phyloP scores from a whole-genome alignment of 2,888 invertebrate genomes.

The Tridacna gigas region DNA sequence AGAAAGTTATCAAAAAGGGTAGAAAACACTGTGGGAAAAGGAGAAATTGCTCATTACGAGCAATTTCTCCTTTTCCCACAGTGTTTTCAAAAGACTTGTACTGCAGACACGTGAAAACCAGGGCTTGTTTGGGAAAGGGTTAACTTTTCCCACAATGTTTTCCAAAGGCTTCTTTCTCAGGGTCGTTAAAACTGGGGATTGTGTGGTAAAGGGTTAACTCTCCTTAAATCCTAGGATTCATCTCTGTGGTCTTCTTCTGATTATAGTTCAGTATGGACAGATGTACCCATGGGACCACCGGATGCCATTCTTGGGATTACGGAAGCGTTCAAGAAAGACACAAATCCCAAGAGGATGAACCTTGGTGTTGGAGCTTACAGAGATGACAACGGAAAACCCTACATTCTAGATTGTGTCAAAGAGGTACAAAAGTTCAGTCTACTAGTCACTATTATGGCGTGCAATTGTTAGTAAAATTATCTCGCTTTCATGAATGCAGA shows the following conservation, averaged over 20 bases:
- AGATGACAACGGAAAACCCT: conserved; percentile 98
- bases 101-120: background rate
- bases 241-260: background rate
- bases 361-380: conserved; percentile 96
- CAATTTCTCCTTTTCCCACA: background rate
- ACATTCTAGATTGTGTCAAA: conserved; percentile 93
- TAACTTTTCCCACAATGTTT: background rate
- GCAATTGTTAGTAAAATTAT: no score
- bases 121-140: background rate
- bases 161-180: background rate
- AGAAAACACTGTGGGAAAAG: background rate
- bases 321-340: conserved; percentile 96
- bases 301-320: conserved; percentile 99
- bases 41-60: background rate
- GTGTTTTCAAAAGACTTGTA: background rate
- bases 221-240: background rate
- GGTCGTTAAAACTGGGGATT: no score
- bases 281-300: conserved; percentile 98
- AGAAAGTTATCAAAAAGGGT: background rate
- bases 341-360: conserved; percentile 97
- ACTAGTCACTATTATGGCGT: no score
- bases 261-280: conserved; percentile 84
- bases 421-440: conserved; percentile 68
- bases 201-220: no score
- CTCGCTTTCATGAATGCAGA: no score